phyloP scores from a whole-genome alignment of 2,888 invertebrate genomes.

The Andricus quercusramuli region DNA sequence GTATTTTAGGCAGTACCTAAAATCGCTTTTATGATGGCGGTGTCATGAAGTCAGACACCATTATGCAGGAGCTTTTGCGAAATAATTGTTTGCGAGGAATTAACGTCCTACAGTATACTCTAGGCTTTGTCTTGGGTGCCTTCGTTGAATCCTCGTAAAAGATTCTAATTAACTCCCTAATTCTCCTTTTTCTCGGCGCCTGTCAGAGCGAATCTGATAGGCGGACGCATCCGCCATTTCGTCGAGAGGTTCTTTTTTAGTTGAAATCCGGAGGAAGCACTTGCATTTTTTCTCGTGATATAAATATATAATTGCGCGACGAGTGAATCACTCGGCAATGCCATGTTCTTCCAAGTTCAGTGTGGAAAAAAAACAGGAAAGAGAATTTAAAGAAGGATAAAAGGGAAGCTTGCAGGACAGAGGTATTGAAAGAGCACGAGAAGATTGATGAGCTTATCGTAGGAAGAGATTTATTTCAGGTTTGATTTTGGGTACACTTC shows the following conservation, averaged over 20 bases:
- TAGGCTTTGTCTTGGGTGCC: constrained; percentile 6
- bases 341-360: not conserved
- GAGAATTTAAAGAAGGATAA: not conserved
- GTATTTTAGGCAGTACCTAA: too few relatives aligned
- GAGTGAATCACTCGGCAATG: constrained; percentile 3
- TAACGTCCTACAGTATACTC: not conserved
- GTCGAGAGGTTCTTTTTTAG: constrained; percentile 54
- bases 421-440: not conserved
- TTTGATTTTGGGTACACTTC: too few relatives aligned
- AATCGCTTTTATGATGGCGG: too few relatives aligned
- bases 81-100: not conserved
- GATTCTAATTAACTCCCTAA: constrained; percentile 63
- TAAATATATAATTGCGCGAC: constrained; percentile 71
- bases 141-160: constrained; percentile 11
- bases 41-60: not conserved
- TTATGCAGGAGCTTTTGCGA: not conserved
- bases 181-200: constrained; percentile 55
- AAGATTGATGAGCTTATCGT: not conserved
- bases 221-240: constrained; percentile 62
- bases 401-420: not conserved
- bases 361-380: not conserved
- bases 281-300: constrained; percentile 66
- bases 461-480: too few relatives aligned
- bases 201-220: constrained; percentile 68
- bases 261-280: constrained; percentile 55